Evolutionary conservation across 1,140 invertebrate genomes (phyloP).

Genomic region (Lordiphosa clarofinis): DNA sequence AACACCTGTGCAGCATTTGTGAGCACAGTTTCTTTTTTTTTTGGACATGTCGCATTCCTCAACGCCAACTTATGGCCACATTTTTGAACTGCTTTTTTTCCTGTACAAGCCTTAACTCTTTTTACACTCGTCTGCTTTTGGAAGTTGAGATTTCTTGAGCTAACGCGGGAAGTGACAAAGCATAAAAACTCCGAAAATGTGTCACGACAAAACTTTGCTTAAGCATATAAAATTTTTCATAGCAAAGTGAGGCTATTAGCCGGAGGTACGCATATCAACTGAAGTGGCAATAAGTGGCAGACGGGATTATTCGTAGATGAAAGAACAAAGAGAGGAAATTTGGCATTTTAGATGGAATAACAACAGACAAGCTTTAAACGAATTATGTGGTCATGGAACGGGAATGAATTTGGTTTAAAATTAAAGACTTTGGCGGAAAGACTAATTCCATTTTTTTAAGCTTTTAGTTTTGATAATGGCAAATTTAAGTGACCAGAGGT

Average conservation of each 20-base stretch:
- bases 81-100: slow-evolving; percentile 15
- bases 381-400: no score
- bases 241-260: slow-evolving; percentile 46
- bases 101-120: slow-evolving; percentile 3
- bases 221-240: slow-evolving; percentile 58
- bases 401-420: no score
- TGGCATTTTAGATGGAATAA: no score
- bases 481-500: no score
- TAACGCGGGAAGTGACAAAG: neutral
- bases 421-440: no score
- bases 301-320: no score
- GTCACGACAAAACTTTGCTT: slow-evolving; percentile 41
- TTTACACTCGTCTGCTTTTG: slow-evolving; percentile 16
- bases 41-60: slow-evolving; percentile 43
- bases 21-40: slow-evolving; percentile 51
- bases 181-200: slow-evolving; percentile 34
- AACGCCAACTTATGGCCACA: slow-evolving; percentile 38
- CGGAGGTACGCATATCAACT: slow-evolving; percentile 60
- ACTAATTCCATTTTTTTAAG: no score
- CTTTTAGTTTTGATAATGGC: no score
- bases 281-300: slow-evolving; percentile 72
- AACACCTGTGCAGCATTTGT: slow-evolving; percentile 9
- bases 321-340: no score
- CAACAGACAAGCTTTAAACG: no score
- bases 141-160: slow-evolving; percentile 37